Base-by-base conservation (phyloP, 2,888 invertebrate species). In the Rhagophthalmus giganteus region DNA sequence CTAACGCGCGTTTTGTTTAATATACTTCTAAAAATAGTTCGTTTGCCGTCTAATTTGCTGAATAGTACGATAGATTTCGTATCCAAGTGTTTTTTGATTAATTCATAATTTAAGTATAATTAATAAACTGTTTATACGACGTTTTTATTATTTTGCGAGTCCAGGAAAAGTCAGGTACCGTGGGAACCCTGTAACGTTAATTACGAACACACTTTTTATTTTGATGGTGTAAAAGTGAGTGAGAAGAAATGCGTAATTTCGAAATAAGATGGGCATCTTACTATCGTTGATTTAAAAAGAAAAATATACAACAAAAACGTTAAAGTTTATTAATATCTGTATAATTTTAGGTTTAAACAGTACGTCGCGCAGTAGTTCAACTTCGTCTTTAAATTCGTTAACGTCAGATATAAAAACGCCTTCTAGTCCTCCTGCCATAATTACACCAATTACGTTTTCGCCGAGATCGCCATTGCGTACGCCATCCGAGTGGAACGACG, bases 321-420 rank as follows among this genome's bases (percentile, higher is more conserved):
- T 5, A 5, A 5, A 7, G 7, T 5, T 7, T 3, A 12, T 31
- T 31, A 31, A 31, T 11, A 3, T 16, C 5, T 30, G 9, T 5
- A 24, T 0, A 3, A 24, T 26, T 15, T 12, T 42, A 68, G 68
- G 58, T 16, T 63, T 60, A 38, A 76, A 74, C 75, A 62, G 75
- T 32, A 79, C 81, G 53, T 85, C 85, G 51, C 78, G 82, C 46
- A 84, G 84, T 62, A 85, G 84, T 62, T 86, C 86, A 2, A 80
- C 81, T 2, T 84, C 85, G 1, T 82, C 81, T 46, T 68, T 83
- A 26, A 82, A 80, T 62, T 82, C 82, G 55, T 70, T 78, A 35
- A 73, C 78, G 1, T 78, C 80, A 7, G 81, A 81, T 56, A 65
- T 70, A 20, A 67, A 70, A 24, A 69, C 65, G n/a, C 68, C 72